Evolutionary conservation across 2,113 vertebrate species (phyloP).

Genomic region (Pteruthius melanotis): DNA sequence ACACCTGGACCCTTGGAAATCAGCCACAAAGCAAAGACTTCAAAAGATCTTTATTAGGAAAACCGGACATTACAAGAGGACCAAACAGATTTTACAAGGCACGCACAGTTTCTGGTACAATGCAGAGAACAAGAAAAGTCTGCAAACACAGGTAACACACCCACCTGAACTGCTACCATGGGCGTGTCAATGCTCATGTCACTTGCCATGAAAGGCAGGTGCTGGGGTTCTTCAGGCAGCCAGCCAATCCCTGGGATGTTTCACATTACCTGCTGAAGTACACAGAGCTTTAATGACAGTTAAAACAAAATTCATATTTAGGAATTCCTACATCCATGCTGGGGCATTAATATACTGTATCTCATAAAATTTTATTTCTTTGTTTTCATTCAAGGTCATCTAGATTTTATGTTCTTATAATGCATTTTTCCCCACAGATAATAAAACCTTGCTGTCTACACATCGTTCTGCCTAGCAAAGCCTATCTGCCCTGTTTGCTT

Average conservation of each 20-base stretch:
- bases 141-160: constrained; percentile 32
- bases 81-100: background rate
- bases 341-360: background rate
- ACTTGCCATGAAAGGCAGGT: background rate
- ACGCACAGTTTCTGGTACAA: background rate
- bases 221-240: background rate
- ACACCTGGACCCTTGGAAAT: constrained; percentile 40
- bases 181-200: background rate
- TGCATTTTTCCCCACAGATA: background rate
- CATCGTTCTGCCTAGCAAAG: background rate
- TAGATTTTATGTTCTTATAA: background rate
- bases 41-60: constrained; percentile 72
- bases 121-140: background rate
- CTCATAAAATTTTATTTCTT: background rate
- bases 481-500: background rate
- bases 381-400: background rate
- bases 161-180: constrained; percentile 47
- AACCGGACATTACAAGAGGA: constrained; percentile 59
- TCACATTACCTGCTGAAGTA: background rate
- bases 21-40: constrained; percentile 66
- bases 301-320: background rate
- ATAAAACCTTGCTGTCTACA: background rate
- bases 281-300: background rate
- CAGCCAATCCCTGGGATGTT: background rate
- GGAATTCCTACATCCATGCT: background rate